These are phyloP conservation scores for Schizopygopsis malacanthus DNA, from an alignment of 2,797 vertebrate genomes.

Conservation along the genomic window DNA sequence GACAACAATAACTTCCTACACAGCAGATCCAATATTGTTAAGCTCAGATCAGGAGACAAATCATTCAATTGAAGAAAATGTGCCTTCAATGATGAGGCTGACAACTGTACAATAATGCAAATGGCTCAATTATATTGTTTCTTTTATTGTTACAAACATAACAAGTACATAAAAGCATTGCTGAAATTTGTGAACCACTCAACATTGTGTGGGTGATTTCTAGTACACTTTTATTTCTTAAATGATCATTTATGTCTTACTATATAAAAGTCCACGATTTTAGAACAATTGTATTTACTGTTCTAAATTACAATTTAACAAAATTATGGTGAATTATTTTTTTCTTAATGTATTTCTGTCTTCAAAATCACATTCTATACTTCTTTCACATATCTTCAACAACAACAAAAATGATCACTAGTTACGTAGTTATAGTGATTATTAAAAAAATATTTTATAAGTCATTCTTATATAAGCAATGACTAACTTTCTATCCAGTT, in stretches of 20 bases:
- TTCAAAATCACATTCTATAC: too few relatives aligned
- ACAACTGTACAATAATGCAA: neutral
- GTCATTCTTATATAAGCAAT: neutral
- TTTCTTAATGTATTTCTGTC: too few relatives aligned
- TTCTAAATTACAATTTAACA: neutral
- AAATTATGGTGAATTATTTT: neutral
- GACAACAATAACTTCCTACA: slow-evolving; percentile 39
- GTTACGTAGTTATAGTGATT: neutral
- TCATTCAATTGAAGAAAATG: neutral
- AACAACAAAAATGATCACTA: neutral
- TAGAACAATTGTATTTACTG: neutral
- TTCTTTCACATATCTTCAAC: too few relatives aligned
- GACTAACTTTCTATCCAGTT: neutral
- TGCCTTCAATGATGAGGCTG: neutral
- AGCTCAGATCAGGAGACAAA: neutral
- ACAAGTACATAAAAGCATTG: neutral
- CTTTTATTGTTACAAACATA: slow-evolving; percentile 7
- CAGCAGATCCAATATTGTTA: slow-evolving; percentile 12
- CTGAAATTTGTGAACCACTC: neutral
- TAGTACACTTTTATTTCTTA: neutral
- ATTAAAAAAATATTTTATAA: too few relatives aligned
- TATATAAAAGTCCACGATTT: neutral
- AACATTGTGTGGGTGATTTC: neutral
- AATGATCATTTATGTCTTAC: neutral
- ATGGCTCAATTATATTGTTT: neutral